phyloP scores from a whole-genome alignment of 2,797 vertebrate species.

The Nannoperca obscura region DNA sequence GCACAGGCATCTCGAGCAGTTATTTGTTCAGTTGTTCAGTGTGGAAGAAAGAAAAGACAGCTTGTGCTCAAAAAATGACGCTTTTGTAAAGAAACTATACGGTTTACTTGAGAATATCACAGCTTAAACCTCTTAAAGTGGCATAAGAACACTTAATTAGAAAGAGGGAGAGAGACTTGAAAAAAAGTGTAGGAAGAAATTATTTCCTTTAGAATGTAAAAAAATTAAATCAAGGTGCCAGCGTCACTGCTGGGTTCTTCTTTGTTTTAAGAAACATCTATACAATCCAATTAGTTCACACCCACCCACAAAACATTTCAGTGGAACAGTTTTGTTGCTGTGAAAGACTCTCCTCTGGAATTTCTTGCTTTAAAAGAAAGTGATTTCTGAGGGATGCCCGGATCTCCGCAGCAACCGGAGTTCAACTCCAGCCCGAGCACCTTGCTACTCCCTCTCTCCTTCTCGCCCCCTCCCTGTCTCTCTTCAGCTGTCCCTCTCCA shows the following conservation, averaged over 20 bases:
- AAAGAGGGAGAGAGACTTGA: not conserved
- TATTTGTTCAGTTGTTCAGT: not conserved
- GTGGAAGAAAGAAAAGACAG: not conserved
- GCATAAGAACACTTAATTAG: not conserved
- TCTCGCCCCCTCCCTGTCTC: too few species aligned
- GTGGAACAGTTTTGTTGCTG: not conserved
- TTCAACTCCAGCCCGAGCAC: too few species aligned
- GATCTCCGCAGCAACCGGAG: too few species aligned
- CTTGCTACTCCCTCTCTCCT: too few species aligned
- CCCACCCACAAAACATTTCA: constrained; percentile 13
- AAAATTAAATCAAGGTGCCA: not conserved
- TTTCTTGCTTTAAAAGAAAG: constrained; percentile 11
- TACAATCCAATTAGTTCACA: constrained; percentile 18
- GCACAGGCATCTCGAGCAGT: too few species aligned
- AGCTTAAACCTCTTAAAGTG: not conserved
- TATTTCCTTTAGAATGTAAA: not conserved
- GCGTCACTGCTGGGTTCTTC: not conserved
- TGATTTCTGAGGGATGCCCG: not conserved
- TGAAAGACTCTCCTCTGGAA: not conserved
- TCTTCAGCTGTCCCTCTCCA: too few species aligned
- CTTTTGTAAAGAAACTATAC: not conserved
- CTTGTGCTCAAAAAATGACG: not conserved
- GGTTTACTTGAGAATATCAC: not conserved
- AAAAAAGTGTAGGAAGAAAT: not conserved
- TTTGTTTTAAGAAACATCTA: not conserved